These are phyloP conservation scores for Watsonalla binaria DNA, from an alignment of 2,888 invertebrate genomes.

Conservation along the genomic window DNA sequence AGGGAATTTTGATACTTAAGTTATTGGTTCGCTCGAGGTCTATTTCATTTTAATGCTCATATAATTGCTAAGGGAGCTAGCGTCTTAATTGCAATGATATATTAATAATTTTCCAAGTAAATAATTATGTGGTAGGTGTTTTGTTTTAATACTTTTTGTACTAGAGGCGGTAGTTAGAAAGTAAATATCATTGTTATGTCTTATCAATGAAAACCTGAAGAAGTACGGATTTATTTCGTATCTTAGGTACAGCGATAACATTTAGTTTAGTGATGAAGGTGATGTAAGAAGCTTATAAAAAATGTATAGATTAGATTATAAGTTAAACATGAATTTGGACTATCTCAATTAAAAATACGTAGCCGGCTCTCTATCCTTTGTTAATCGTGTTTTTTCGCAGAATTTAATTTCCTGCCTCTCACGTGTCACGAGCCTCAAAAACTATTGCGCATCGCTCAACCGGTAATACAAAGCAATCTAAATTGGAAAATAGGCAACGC, in stretches of 20 bases:
- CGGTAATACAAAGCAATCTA: slow-evolving; percentile 79
- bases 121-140: neutral
- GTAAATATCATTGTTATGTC: too few species aligned
- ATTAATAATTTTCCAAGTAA: neutral
- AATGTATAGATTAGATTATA: too few species aligned
- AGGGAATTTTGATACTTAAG: slow-evolving; percentile 75
- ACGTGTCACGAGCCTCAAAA: slow-evolving; percentile 73
- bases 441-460: slow-evolving; percentile 77
- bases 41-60: slow-evolving; percentile 40
- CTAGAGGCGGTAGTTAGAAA: too few species aligned
- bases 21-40: slow-evolving; percentile 46
- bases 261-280: too few species aligned
- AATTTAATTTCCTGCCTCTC: slow-evolving; percentile 69
- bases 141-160: neutral
- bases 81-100: neutral
- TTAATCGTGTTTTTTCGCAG: slow-evolving; percentile 38
- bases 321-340: too few species aligned
- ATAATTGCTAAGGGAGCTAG: slow-evolving; percentile 25
- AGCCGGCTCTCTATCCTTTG: neutral
- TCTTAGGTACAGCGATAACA: too few species aligned
- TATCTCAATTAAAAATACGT: too few species aligned
- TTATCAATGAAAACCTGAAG: too few species aligned
- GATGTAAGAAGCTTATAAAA: too few species aligned
- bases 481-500: slow-evolving; percentile 79
- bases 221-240: too few species aligned